A percentile compares a stretch with the other conserved stretches of the same genome.
phyloP scores from a whole-genome alignment of 2,113 vertebrate species.

The Dromiciops gliroides region DNA sequence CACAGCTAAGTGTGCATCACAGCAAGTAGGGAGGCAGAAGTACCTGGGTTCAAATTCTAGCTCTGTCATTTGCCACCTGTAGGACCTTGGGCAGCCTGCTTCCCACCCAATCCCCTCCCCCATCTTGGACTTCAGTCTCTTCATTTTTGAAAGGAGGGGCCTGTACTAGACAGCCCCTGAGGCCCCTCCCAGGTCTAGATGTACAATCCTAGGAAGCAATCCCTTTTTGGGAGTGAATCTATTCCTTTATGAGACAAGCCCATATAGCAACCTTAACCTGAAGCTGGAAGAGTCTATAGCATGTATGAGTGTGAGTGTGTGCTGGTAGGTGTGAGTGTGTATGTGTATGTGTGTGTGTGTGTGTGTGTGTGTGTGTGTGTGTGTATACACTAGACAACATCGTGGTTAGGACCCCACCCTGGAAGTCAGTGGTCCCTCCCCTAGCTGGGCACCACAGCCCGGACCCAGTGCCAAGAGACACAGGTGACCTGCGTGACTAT shows the following conservation, averaged over 20 bases:
- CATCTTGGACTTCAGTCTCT: background rate
- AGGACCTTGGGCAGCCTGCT: background rate
- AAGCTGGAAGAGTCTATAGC: background rate
- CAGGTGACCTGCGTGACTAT: background rate
- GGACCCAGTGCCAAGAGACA: background rate
- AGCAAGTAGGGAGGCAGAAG: background rate
- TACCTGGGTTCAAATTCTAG: background rate
- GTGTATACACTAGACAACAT: background rate
- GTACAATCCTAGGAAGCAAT: background rate
- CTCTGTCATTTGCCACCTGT: background rate
- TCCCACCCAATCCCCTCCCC: background rate
- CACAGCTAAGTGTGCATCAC: background rate
- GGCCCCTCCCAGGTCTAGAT: background rate
- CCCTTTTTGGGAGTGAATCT: background rate
- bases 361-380: background rate
- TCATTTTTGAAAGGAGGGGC: background rate
- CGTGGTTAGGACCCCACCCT: background rate
- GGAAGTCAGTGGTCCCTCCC: background rate
- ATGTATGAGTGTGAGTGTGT: too few species aligned
- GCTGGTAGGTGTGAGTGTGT: too few species aligned
- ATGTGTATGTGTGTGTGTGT: background rate
- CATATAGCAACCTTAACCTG: background rate
- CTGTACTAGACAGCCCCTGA: background rate
- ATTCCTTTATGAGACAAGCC: background rate
- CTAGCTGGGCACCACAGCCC: background rate